Evolutionary conservation across 2,888 invertebrate species (phyloP), one percentile per base, ranked within the genome.

Genomic region (Rotaria magnacalcarata): DNA sequence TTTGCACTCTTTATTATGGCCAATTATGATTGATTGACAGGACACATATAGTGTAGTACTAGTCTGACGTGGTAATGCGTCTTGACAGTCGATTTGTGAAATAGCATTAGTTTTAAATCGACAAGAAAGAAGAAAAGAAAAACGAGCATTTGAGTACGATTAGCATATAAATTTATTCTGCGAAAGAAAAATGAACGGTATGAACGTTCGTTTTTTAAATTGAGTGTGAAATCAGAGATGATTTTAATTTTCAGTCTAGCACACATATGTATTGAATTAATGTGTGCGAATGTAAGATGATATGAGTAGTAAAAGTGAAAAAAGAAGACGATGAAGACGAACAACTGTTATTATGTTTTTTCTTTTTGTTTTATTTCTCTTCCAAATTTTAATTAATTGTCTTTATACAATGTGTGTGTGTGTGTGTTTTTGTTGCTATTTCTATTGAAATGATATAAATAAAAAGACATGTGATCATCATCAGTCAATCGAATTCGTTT

Each of bases 21-120:
- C 80, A 80, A 80, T 80, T 80, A 80, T 43, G 47, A 80, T 47
- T 80, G 80, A 80, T 80, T 80, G 80, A 80, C 80, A 80, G 67
- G 67, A 67, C 67, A 54, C 21, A 54, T 54, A 54, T 54, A 5
- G 21, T 21, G 54, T 54, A 21, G 54, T 67, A 19, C 19, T 67
- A 67, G 67, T 67, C 67, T 16, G 34, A 67, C 67, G 34, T 7
- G 34, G 34, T 67, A 67, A 67, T 67, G 67, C 67, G 19, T 67
- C 16, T 67, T 67, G 80, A 47, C 47, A 80, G 43, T 80, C n/a
- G 80, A 47, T 80, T 80, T 80, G 80, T 47, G 80, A 80, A 80
- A 47, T 67, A 34, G 67, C 67, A 67, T 67, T 67, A 67, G 67
- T 6, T 67, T 67, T 19, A 67, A 67, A 67, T 67, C 67, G 67